Conservation (phyloP, 2,797 vertebrate genomes). For the Chelmon rostratus region DNA sequence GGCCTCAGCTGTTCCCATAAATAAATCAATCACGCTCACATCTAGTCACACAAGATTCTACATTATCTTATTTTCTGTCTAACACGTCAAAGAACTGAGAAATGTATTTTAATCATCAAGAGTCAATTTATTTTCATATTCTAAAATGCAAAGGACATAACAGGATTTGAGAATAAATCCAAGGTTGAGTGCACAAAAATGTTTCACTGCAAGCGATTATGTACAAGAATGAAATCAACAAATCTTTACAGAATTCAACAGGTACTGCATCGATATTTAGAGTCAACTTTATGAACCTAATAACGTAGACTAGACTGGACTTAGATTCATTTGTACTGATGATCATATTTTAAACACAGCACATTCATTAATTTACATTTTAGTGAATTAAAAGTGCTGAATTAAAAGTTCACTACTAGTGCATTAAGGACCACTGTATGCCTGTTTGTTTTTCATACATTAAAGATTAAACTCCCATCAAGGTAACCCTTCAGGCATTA, state of each 20-base stretch:
- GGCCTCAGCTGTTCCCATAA: no score
- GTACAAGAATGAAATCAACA: constrained; percentile 85
- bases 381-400: constrained; percentile 64
- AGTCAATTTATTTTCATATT: constrained; percentile 87
- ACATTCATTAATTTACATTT: constrained; percentile 73
- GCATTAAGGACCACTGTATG: constrained; percentile 70
- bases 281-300: constrained; percentile 71
- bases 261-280: constrained; percentile 77
- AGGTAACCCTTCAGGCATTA: constrained; percentile 60
- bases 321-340: constrained; percentile 62
- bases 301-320: constrained; percentile 66
- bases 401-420: constrained; percentile 76
- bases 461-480: constrained; percentile 57
- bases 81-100: constrained; percentile 36
- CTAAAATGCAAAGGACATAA: constrained; percentile 90
- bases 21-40: background rate
- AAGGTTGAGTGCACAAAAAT: constrained; percentile 89
- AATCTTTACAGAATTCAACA: constrained; percentile 79
- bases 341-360: constrained; percentile 61
- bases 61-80: no score
- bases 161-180: constrained; percentile 93
- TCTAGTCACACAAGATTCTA: background rate
- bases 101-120: constrained; percentile 82
- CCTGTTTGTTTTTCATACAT: constrained; percentile 59
- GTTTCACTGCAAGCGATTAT: constrained; percentile 89